Percentiles rank a stretch among this genome's conserved stretches.
Conservation (phyloP, 1,140 invertebrate species). For the Tribolium castaneum region DNA sequence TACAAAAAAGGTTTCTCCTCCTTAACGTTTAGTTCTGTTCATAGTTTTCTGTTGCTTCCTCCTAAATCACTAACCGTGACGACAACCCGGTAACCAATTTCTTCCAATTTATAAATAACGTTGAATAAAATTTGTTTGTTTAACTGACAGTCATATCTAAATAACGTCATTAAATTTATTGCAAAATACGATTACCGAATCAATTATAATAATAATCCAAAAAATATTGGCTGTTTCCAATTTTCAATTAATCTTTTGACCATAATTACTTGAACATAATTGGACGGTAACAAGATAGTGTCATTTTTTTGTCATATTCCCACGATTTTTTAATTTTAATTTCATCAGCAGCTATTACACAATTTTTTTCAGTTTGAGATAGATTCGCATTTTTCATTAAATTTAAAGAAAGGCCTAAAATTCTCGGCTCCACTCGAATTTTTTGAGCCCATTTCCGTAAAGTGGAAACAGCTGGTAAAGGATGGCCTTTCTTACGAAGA, state of each 20-base stretch:
- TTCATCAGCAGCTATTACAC: slow-evolving; percentile 45
- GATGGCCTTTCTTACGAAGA: slow-evolving; percentile 32
- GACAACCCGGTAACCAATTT: slow-evolving; percentile 48
- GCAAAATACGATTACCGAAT: no score
- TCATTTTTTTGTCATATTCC: slow-evolving; percentile 42
- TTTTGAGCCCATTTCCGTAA: slow-evolving; percentile 25
- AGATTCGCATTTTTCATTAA: background rate
- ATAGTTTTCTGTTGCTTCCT: slow-evolving; percentile 49
- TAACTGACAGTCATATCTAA: slow-evolving; percentile 55
- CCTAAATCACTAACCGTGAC: slow-evolving; percentile 56
- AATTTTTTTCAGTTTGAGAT: slow-evolving; percentile 27
- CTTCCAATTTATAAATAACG: slow-evolving; percentile 52
- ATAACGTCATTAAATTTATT: background rate
- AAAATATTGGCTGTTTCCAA: slow-evolving; percentile 60
- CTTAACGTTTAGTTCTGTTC: slow-evolving; percentile 46
- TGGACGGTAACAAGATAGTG: slow-evolving; percentile 13
- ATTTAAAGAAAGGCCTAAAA: slow-evolving; percentile 29
- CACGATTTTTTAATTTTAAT: slow-evolving; percentile 43
- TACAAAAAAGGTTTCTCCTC: slow-evolving; percentile 37
- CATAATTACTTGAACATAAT: slow-evolving; percentile 55
- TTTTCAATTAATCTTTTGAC: slow-evolving; percentile 49
- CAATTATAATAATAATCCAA: no score
- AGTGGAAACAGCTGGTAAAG: slow-evolving; percentile 40
- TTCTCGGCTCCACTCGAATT: slow-evolving; percentile 16
- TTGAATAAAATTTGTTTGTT: slow-evolving; percentile 49